Percentiles rank a stretch among this genome's conserved stretches.
Conservation (phyloP, 2,888 invertebrate genomes). For the Lobophora halterata region DNA sequence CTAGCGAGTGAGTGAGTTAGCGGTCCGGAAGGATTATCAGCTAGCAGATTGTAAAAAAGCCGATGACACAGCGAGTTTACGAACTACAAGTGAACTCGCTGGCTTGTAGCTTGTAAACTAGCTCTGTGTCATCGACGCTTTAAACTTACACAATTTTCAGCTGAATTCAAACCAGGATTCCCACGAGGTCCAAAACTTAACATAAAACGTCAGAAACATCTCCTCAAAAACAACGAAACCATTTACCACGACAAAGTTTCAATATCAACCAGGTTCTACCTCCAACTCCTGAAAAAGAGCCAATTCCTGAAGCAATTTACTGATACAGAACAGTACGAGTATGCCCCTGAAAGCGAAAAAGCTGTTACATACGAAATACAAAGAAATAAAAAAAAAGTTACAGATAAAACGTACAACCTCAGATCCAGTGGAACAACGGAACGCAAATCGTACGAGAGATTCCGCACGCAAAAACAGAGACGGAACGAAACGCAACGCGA, state of each 20-base stretch:
- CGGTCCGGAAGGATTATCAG: too few species aligned
- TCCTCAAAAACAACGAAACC: conserved; percentile 64
- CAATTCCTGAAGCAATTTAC: conserved; percentile 63
- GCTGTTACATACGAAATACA: conserved; percentile 41
- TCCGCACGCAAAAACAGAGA: conserved; percentile 41
- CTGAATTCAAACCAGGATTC: conserved; percentile 41
- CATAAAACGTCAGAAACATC: conserved; percentile 53
- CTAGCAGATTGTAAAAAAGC: too few species aligned
- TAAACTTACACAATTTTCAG: too few species aligned
- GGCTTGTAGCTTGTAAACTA: too few species aligned
- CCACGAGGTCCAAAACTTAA: conserved; percentile 43
- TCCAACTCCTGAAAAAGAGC: conserved; percentile 65
- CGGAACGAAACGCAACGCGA: conserved; percentile 14
- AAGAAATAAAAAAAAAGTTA: conserved; percentile 44
- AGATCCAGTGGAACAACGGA: conserved; percentile 60
- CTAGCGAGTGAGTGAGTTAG: too few species aligned
- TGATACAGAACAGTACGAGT: conserved; percentile 61
- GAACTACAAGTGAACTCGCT: too few species aligned
- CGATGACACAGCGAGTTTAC: too few species aligned
- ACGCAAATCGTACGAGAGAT: conserved; percentile 55
- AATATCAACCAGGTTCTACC: conserved; percentile 67
- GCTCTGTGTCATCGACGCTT: too few species aligned
- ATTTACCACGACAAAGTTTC: conserved; percentile 71
- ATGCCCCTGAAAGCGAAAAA: conserved; percentile 66
- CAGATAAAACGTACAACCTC: conserved; percentile 61